Base-by-base conservation (phyloP, 2,797 vertebrate species). In the Epinephelus malabaricus region DNA sequence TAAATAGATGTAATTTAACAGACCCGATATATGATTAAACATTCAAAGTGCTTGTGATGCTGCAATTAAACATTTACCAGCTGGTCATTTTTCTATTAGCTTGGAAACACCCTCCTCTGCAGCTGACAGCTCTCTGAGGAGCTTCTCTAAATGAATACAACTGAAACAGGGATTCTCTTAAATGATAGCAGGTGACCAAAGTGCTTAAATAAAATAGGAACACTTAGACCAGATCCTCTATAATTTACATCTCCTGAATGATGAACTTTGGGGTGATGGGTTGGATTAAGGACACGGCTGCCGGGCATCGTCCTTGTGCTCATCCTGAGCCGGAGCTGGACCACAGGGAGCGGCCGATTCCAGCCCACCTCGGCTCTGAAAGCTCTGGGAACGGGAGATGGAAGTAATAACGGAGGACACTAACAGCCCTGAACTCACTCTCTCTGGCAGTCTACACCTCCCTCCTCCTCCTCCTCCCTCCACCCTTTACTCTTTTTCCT, bases 371-470 rank as follows among this genome's bases (percentile, higher is more conserved):
- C 80, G 81, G 79, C 81, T 74, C 84, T 88, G 89, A 88, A 79
- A 87, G 85, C 88, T 88, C 73, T 79, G 90, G 89, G 89, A 90
- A 76, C 45, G 77, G 83, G 89, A 92, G 78, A 78, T 83, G 88
- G 86, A 90, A 83, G 85, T 83, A 88, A 89, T 91, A 90, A 92
- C 25, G 47, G 71, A 84, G 85, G 79, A 79, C 87, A 75, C 86
- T 85, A 85, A 88, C 87, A 79, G 79, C 83, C 69, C 66, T 78
- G 67, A 75, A 84, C 88, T 47, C 65, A 8, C 75, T 78, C 77
- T 68, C 60, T 17, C 63, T 62, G 53, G 25, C 75, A 68, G 58
- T 34, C 34, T 34, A 34, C 34, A 34, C 34, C 34, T 34, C 34
- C 49, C 75, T n/a, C 62, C 55, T 7, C 54, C 55, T 7, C 54